Conservation (phyloP, 2,797 vertebrate species). For the Leucoraja ocellata region DNA sequence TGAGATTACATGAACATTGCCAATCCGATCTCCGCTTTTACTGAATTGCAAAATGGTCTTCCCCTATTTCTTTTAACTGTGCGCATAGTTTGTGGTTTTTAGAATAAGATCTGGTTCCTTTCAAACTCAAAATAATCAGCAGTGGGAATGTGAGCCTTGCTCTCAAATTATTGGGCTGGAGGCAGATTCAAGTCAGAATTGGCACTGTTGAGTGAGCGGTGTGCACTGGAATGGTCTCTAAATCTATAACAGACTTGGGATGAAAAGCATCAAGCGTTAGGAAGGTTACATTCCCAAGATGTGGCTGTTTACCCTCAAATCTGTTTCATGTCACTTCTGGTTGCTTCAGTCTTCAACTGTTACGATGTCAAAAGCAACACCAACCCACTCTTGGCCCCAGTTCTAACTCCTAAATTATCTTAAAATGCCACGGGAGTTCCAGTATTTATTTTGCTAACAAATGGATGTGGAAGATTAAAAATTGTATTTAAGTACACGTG, state of each 20-base stretch:
- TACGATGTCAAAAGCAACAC: background rate
- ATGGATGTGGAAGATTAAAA: conserved; percentile 7
- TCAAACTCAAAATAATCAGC: background rate
- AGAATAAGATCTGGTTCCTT: background rate
- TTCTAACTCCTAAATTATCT: background rate
- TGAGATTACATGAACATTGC: too few species aligned
- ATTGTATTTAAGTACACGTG: background rate
- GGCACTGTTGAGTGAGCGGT: background rate
- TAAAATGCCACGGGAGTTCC: background rate
- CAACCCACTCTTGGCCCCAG: background rate
- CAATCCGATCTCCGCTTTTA: too few species aligned
- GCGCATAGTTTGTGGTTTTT: background rate
- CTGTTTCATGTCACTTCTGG: background rate
- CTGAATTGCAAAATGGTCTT: too few species aligned
- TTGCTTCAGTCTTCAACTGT: background rate
- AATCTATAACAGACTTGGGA: background rate
- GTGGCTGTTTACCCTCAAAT: background rate
- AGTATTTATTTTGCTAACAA: background rate
- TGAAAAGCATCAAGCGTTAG: background rate
- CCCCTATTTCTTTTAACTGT: too few species aligned
- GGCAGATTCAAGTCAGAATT: background rate
- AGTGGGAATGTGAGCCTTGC: background rate
- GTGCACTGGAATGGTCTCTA: background rate
- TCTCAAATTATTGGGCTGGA: background rate
- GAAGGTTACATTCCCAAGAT: background rate